Conservation (phyloP, 2,797 vertebrate genomes). For the Ammospiza maritima region DNA sequence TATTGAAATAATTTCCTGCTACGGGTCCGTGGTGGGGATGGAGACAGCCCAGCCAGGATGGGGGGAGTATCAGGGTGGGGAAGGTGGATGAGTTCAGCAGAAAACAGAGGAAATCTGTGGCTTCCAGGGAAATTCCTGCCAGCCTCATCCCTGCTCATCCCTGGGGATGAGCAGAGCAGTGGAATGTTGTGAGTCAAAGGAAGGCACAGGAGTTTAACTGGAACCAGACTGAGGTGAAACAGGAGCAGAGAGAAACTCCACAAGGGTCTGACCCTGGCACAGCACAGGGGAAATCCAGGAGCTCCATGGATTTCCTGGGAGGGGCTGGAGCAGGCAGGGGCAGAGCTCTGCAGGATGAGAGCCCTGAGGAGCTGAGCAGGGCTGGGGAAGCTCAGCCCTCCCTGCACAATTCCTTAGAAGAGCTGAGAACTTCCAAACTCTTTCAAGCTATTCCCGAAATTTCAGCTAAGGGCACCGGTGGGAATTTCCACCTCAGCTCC, state of each 20-base stretch:
- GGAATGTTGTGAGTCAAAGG: not conserved
- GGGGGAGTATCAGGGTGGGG: rapidly evolving
- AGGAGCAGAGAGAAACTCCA: not conserved
- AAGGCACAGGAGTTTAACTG: not conserved
- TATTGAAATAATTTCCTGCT: not conserved
- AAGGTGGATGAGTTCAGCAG: not conserved
- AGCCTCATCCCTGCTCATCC: not conserved
- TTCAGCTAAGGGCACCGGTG: not conserved
- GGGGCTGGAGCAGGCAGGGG: not conserved
- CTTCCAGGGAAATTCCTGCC: not conserved
- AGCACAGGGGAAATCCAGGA: not conserved
- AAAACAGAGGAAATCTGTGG: not conserved
- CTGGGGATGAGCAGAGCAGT: not conserved
- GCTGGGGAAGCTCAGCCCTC: not conserved
- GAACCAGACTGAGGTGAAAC: not conserved
- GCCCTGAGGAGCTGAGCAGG: rapidly evolving
- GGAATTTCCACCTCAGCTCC: not conserved
- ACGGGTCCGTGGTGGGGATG: rapidly evolving
- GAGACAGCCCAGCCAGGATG: not conserved
- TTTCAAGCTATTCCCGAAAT: not conserved
- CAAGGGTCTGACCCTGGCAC: rapidly evolving
- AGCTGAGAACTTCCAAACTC: not conserved
- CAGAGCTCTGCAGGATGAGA: not conserved
- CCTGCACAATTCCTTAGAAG: rapidly evolving
- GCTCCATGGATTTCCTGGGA: not conserved